A percentile compares a stretch with the other conserved stretches of the same genome.
These are phyloP conservation scores for Pelecanus crispus DNA, from an alignment of 2,113 vertebrate genomes.

Conservation along the genomic window DNA sequence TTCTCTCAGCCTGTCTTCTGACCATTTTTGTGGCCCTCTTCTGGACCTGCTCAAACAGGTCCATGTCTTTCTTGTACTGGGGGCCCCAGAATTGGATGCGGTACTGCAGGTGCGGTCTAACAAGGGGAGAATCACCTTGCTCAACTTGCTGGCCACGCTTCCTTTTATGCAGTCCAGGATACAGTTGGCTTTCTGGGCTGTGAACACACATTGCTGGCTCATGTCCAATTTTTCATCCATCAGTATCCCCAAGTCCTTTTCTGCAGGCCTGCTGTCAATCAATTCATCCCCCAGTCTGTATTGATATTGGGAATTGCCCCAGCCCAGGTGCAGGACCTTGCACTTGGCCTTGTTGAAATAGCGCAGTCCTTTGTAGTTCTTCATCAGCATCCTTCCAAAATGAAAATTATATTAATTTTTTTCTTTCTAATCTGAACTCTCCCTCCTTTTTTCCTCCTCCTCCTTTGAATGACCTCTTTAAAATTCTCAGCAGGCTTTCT, in stretches of 20 bases:
- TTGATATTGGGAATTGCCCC: background rate
- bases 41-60: background rate
- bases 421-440: background rate
- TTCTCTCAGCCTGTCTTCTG: no score
- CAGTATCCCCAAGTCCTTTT: background rate
- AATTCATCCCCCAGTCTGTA: background rate
- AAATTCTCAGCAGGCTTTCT: background rate
- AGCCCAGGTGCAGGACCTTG: background rate
- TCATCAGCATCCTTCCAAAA: background rate
- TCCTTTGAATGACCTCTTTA: background rate
- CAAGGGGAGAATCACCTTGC: background rate
- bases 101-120: background rate
- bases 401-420: background rate
- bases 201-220: rapidly evolving
- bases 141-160: background rate
- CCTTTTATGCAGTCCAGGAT: background rate
- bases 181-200: background rate
- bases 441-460: background rate
- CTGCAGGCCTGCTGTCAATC: background rate
- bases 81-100: background rate
- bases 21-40: no score
- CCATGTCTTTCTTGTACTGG: background rate
- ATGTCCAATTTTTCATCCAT: background rate
- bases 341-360: background rate
- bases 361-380: background rate